Evolutionary conservation across 2,113 vertebrate species (phyloP).

Genomic region (Ictidomys tridecemlineatus): DNA sequence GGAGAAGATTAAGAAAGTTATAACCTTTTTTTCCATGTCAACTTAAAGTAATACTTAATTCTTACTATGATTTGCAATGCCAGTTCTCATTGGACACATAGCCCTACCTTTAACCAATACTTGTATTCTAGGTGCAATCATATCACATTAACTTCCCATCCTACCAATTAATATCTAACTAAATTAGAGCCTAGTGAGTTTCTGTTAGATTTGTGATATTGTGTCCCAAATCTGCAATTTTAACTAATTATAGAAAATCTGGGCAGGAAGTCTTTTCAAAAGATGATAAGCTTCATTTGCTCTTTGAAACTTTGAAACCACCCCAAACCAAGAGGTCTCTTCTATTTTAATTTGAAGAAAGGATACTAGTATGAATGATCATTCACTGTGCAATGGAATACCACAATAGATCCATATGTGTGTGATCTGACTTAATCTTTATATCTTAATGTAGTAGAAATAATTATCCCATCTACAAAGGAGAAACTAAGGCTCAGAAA

Average conservation of each 20-base stretch:
- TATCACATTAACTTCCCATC: conserved; percentile 66
- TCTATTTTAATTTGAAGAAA: conserved; percentile 49
- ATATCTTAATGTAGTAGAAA: neutral
- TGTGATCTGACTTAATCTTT: neutral
- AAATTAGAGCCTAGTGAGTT: conserved; percentile 67
- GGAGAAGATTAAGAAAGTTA: conserved; percentile 64
- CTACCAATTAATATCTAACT: conserved; percentile 74
- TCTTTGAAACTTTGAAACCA: conserved; percentile 63
- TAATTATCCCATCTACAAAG: neutral
- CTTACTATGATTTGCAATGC: conserved; percentile 20
- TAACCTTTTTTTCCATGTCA: neutral
- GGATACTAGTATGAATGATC: neutral
- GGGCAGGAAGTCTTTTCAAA: conserved; percentile 68
- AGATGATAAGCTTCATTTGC: conserved; percentile 56
- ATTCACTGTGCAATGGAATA: neutral
- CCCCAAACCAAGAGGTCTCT: neutral
- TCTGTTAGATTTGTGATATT: conserved; percentile 67
- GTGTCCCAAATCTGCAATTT: conserved; percentile 71
- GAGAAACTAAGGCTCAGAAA: neutral
- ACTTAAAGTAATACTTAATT: conserved; percentile 67
- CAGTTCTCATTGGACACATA: conserved; percentile 44
- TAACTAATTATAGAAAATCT: conserved; percentile 80
- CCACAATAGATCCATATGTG: neutral
- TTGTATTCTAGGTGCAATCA: conserved; percentile 46
- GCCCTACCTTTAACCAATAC: conserved; percentile 33